Evolutionary conservation across 2,797 vertebrate genomes (phyloP), one percentile per base, ranked within the genome.

Genomic region (Microctenopoma steveboyesi): DNA sequence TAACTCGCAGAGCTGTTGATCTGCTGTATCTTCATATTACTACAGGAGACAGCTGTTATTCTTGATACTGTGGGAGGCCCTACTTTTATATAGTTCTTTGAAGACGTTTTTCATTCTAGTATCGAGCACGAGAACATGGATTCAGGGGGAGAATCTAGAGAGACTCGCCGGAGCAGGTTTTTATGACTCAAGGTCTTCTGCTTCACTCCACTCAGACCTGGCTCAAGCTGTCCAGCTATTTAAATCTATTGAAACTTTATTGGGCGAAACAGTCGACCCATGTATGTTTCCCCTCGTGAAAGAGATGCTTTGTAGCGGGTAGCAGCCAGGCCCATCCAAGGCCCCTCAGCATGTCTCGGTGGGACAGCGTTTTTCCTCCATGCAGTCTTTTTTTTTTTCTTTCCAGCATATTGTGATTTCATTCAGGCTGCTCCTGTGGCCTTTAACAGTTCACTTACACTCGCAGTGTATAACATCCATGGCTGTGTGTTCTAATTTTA

Each of bases 361-460:
- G 74, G 86, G 86, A 80, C 79, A 51, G 56, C 48, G 61, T 77
- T 81, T 81, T 69, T 74, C 54, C 53, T 48, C 69, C 60, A n/a
- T 57, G 71, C 55, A 73, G 72, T 75, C 22, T 61, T 79, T 85
- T 87, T 88, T 84, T 75, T 69, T 79, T 76, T 82, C 82, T 89
- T 89, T 81, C 89, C 80, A 82, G 70, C 79, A 88, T 96, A 96
- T 96, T 96, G 95, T 97, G 95, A 96, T 97, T 98, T 95, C 95
- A 95, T 90, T 95, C 94, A 95, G 94, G 91, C 94, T 96, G 95
- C 95, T 95, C 95, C 91, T 93, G 92, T 83, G 93, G 94, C 93
- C 95, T 95, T 96, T 95, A 97, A 95, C 96, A 96, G 96, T 95
- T 96, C 95, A 96, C 95, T 95, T 96, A 92, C 93, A 94, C 93